A percentile compares a stretch with the other conserved stretches of the same genome.
Evolutionary conservation across 2,797 vertebrate genomes (phyloP).

Genomic region (Margarornis squamiger): DNA sequence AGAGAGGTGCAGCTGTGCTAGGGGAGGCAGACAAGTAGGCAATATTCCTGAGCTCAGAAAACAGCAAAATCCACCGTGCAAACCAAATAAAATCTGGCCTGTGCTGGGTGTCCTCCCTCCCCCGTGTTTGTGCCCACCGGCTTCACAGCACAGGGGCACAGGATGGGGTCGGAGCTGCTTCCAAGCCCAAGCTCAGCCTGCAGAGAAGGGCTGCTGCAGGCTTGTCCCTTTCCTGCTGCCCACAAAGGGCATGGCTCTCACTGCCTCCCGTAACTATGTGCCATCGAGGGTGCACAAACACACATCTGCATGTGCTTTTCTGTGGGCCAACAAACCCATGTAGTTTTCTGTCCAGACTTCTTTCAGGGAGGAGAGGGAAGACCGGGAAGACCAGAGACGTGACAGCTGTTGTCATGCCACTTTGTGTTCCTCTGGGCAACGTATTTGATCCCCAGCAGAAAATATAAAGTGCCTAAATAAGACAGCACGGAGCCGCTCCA

Average conservation of each 20-base stretch:
- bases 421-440: background rate
- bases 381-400: background rate
- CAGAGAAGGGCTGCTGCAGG: background rate
- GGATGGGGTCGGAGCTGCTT: background rate
- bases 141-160: background rate
- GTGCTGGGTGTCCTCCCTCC: background rate
- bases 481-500: background rate
- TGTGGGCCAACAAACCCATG: background rate
- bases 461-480: background rate
- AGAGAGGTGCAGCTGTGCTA: constrained; percentile 31
- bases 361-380: background rate
- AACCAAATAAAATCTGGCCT: background rate
- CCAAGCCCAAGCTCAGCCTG: background rate
- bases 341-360: background rate
- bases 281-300: background rate
- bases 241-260: rapidly evolving
- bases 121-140: background rate
- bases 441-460: background rate
- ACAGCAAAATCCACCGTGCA: background rate
- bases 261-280: background rate
- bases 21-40: background rate
- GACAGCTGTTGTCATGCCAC: background rate
- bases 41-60: background rate
- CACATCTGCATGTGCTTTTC: rapidly evolving
- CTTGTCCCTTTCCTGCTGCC: background rate